Evolutionary conservation across 2,888 invertebrate species (phyloP), one percentile per base, ranked within the genome.

Genomic region (Orthosia incerta): DNA sequence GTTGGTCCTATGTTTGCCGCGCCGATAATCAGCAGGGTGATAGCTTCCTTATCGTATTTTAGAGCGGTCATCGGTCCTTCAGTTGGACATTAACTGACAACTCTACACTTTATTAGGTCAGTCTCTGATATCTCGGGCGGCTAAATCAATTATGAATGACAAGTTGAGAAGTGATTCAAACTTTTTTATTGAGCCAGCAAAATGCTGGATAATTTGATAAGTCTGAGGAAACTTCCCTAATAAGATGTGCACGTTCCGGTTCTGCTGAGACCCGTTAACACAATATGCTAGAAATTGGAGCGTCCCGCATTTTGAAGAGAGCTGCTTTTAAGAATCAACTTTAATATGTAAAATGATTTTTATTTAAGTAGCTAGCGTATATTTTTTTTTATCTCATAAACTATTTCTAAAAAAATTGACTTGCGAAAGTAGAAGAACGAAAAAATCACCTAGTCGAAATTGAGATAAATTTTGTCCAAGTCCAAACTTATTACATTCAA

Each of bases 21-120:
- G 83, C 90, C 90, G 90, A 93, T 92, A 92, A 91, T 89, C 89
- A 89, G 88, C 85, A 86, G 87, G 85, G 85, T 89, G 89, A 93
- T 92, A 87, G 91, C 88, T 92, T 91, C 88, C 90, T 93, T 93
- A 92, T 90, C 88, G 93, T 88, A 89, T 89, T 92, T 92, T 90
- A 90, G 88, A 86, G 77, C 85, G 87, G 87, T 87, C 86, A 87
- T 70, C 78, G 81, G 82, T 84, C 85, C 82, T 83, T 82, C 71
- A 86, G 59, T 71, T 70, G 63, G 71, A 65, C 51, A 78, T 80
- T 76, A 84, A 79, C 51, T 62, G 59, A 51, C 65, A 73, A 56
- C 66, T 57, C 50, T 39, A 23, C 68, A 71, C 71, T 80, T 79
- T 77, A 79, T 70, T 78, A 31, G 31, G 50, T 62, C 56, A 59